Evolutionary conservation across 2,113 vertebrate genomes (phyloP).

Genomic region (Ceyx margarethae): DNA sequence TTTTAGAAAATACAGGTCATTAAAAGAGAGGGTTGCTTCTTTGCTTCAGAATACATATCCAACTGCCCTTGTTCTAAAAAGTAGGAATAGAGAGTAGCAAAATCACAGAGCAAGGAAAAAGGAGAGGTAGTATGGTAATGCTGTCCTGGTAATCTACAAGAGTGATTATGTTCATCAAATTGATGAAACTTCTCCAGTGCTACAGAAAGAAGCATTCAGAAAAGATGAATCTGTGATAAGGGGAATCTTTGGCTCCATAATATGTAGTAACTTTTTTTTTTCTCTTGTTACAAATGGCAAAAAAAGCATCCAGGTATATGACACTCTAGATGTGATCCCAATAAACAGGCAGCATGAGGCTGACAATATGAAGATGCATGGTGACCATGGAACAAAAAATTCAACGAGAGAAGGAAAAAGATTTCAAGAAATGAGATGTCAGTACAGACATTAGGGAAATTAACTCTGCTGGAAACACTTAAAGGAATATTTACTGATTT

Average conservation of each 20-base stretch:
- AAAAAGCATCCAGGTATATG: fast-evolving
- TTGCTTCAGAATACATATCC: neutral
- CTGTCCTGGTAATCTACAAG: neutral
- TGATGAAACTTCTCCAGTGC: neutral
- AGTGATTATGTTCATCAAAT: fast-evolving
- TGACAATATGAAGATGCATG: neutral
- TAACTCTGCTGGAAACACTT: neutral
- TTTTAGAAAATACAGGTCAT: neutral
- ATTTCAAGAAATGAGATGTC: neutral
- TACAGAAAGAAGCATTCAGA: neutral
- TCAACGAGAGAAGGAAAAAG: neutral
- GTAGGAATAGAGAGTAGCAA: neutral
- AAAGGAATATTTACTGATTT: neutral
- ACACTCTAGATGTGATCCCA: fast-evolving
- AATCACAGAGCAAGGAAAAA: neutral
- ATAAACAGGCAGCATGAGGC: fast-evolving
- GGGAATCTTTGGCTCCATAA: neutral
- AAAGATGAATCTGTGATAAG: neutral
- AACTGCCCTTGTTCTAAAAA: neutral
- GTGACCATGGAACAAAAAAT: neutral
- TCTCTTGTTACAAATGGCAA: neutral
- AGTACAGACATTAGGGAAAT: neutral
- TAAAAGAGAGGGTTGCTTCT: neutral
- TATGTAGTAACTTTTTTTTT: neutral
- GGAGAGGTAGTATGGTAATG: neutral